Conservation (phyloP, 2,888 invertebrate species). For the Entomobrya proxima region DNA sequence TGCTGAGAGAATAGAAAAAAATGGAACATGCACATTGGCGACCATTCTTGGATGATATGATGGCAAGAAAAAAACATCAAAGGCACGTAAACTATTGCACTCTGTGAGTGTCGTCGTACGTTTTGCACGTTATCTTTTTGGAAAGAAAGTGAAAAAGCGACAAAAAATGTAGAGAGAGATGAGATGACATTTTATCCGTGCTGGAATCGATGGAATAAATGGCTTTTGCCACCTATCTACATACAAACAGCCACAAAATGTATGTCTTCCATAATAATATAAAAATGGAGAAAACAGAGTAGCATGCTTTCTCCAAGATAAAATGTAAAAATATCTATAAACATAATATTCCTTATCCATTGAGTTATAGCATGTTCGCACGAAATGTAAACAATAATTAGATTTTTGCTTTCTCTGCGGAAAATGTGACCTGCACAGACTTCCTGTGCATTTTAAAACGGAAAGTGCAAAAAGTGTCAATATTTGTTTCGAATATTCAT, state of each 20-base stretch:
- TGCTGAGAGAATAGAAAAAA: slow-evolving; percentile 15
- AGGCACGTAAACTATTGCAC: neutral
- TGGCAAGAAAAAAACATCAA: neutral
- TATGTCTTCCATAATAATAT: no score
- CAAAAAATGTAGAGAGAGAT: neutral
- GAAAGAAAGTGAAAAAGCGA: neutral
- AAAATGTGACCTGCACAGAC: neutral
- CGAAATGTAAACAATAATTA: slow-evolving; percentile 22
- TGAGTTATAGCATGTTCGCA: neutral
- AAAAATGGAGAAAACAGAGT: no score
- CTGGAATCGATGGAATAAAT: neutral
- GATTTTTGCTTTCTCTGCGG: neutral
- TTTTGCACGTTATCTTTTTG: slow-evolving; percentile 5
- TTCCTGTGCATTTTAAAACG: neutral
- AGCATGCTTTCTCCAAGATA: no score
- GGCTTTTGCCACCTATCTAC: neutral
- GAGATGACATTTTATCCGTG: neutral
- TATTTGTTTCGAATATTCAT: no score
- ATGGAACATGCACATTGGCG: slow-evolving; percentile 19
- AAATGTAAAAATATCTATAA: no score
- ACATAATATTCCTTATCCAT: no score
- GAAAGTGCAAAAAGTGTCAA: neutral
- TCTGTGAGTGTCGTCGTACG: neutral
- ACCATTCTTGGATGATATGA: neutral
- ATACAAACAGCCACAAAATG: neutral